Evolutionary conservation across 2,113 vertebrate species (phyloP).

Genomic region (Microcebus murinus): DNA sequence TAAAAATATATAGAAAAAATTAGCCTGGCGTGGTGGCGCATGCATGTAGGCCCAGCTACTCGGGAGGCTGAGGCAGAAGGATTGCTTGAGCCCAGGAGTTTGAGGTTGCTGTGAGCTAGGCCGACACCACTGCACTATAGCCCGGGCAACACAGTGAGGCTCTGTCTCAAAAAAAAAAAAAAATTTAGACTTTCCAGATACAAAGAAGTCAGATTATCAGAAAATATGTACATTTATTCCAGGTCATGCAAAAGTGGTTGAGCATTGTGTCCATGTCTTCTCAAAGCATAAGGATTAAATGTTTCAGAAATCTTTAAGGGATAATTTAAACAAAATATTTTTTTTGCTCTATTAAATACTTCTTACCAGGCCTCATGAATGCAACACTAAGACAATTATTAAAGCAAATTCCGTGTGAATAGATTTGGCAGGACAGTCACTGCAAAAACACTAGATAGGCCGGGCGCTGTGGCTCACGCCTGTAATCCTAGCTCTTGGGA

Average conservation of each 20-base stretch:
- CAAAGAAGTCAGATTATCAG: neutral
- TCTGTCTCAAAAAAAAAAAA: neutral
- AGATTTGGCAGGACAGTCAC: neutral
- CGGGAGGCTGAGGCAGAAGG: neutral
- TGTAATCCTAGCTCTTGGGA: no score
- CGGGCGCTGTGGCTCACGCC: no score
- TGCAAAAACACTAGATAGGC: conserved; percentile 28
- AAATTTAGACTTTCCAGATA: neutral
- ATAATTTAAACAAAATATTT: conserved; percentile 23
- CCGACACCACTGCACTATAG: neutral
- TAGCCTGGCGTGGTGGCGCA: neutral
- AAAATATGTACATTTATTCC: neutral
- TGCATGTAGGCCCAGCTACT: neutral
- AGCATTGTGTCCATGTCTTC: neutral
- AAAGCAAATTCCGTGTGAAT: neutral
- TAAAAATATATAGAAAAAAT: no score
- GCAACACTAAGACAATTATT: neutral
- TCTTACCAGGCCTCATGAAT: neutral
- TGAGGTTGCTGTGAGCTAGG: neutral
- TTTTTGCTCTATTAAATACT: conserved; percentile 2
- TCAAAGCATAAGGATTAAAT: conserved; percentile 7
- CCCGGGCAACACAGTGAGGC: neutral
- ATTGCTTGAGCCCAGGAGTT: neutral
- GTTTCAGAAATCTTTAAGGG: neutral
- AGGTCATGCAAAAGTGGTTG: neutral